Evolutionary conservation across 2,888 invertebrate genomes (phyloP).

Genomic region (Zeuzera pyrina): DNA sequence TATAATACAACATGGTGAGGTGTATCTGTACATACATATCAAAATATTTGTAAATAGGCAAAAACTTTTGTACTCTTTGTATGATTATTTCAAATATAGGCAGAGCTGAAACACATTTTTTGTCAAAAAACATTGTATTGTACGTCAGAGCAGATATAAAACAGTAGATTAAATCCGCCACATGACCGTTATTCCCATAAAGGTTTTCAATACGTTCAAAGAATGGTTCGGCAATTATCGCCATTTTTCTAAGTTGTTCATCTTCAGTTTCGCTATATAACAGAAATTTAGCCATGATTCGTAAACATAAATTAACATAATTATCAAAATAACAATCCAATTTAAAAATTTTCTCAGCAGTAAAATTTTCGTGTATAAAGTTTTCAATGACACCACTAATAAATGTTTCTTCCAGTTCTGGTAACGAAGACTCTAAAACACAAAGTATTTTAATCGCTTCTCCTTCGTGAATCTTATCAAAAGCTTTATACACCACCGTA

Average conservation of each 20-base stretch:
- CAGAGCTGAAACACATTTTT: conserved; percentile 25
- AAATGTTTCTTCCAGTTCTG: conserved; percentile 20
- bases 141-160: conserved; percentile 28
- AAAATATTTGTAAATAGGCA: conserved; percentile 33
- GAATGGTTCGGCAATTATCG: conserved; percentile 25
- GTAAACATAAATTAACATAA: conserved; percentile 18
- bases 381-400: conserved; percentile 20
- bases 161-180: too few relatives aligned
- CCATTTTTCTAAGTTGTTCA: conserved; percentile 21
- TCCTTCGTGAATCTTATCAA: conserved; percentile 16
- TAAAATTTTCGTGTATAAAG: too few relatives aligned
- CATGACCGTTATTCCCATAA: conserved; percentile 22
- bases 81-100: conserved; percentile 30
- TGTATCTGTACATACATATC: conserved; percentile 27
- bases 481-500: conserved; percentile 21
- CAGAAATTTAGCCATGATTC: conserved; percentile 33
- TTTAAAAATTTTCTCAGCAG: conserved; percentile 13
- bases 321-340: neutral
- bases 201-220: conserved; percentile 26
- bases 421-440: conserved; percentile 22
- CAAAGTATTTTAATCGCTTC: conserved; percentile 19
- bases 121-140: conserved; percentile 29
- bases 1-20: conserved; percentile 38
- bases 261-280: conserved; percentile 26
- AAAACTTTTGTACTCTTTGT: conserved; percentile 23